Conservation (phyloP, 2,888 invertebrate species). For the Epistrophe eligans region DNA sequence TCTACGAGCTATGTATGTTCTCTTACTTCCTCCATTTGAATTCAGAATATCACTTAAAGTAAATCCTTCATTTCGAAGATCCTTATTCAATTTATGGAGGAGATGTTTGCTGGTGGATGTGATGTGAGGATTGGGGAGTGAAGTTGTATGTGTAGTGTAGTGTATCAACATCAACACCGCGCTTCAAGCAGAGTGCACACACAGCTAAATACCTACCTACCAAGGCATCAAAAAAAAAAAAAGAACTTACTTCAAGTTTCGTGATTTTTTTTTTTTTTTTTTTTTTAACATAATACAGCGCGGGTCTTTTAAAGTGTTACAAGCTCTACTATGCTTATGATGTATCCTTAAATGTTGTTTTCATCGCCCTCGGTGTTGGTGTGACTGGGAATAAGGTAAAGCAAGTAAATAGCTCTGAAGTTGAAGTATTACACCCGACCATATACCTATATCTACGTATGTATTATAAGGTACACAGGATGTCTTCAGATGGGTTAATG, state of each 20-base stretch:
- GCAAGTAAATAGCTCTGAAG: constrained; percentile 15
- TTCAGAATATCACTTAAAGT: constrained; percentile 72
- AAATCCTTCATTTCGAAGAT: constrained; percentile 73
- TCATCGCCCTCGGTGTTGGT: constrained; percentile 36
- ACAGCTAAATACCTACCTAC: neutral
- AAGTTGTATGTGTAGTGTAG: neutral
- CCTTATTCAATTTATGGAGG: constrained; percentile 69
- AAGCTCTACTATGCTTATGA: constrained; percentile 42
- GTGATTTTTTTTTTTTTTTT: constrained; percentile 33
- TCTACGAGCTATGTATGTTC: constrained; percentile 6
- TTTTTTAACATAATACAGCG: neutral
- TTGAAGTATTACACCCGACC: constrained; percentile 19
- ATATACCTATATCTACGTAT: neutral
- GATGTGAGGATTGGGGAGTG: neutral
- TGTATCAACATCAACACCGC: constrained; percentile 15
- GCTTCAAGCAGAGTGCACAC: constrained; percentile 22
- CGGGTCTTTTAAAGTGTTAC: constrained; percentile 1
- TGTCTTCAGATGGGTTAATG: constrained; percentile 56
- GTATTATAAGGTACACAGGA: neutral
- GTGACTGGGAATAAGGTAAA: constrained; percentile 14
- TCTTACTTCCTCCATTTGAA: constrained; percentile 49
- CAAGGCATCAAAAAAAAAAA: neutral
- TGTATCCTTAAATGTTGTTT: constrained; percentile 71
- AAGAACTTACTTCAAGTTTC: constrained; percentile 39
- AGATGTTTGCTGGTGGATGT: neutral